Base-by-base conservation (phyloP, 2,797 vertebrate species). In the Tinamus major region DNA sequence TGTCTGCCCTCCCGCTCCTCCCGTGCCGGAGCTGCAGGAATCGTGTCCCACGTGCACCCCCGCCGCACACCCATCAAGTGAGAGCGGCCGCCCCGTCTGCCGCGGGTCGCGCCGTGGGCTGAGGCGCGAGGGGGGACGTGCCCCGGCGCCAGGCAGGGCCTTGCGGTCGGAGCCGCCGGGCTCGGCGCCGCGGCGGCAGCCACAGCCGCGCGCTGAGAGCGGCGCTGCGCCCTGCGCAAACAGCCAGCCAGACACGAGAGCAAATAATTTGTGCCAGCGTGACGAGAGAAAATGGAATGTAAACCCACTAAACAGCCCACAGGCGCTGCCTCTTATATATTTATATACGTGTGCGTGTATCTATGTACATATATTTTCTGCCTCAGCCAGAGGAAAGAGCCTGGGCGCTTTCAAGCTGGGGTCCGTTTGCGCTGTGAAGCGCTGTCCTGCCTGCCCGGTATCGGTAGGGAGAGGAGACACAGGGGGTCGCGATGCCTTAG, bases 261-360 rank as follows among this genome's bases (percentile, higher is more conserved):
- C 91, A 93, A 96, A 95, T 93, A 87, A 78, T 78, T 85, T 90
- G 80, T 91, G 76, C 89, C 91, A 93, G 68, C 56, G 17, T 49
- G 84, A 87, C 77, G 85, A 67, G 74, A 87, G 81, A 77, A 94
- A 89, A 92, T 64, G 81, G 80, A 95, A 95, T 78, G 86, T 80
- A 94, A 92, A 85, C 83, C 70, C 89, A 31, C 87, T 89, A 72
- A 96, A 85, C 29, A 89, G 83, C 80, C 87, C 94, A 26, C 41
- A 89, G 69, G 89, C 70, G 64, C 65, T 11, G 16, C 39, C 51
- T 74, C 63, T 86, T 58, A 56, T 20, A 51, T 14, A 9, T 10
- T 35, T 17, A 13, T 61, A 7, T 56, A 7, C 6, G 31, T 56
- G 31, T 19, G 31, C 17, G 13, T 27, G 42, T 18, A 6, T 55